Base-by-base conservation (phyloP, 1,140 invertebrate species). In the Diachasmimorpha longicaudata region DNA sequence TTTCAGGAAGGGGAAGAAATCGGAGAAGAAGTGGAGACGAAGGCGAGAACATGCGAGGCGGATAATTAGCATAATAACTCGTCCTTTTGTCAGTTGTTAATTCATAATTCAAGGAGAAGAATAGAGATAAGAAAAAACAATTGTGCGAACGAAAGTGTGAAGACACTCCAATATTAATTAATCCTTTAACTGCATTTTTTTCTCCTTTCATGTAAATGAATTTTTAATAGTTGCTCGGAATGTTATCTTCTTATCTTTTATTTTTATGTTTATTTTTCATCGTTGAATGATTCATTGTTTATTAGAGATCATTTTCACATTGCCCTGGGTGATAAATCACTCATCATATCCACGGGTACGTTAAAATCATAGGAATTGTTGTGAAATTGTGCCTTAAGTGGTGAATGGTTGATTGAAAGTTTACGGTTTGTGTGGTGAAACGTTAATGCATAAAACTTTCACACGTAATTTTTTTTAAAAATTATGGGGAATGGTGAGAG, bases 1-100 rank as follows among this genome's bases (percentile, higher is more conserved):
- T 85, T 83, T 71, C 80, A 86, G 85, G 85, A 36, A 83, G 85
- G 63, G 84, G 84, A 58, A 84, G 85, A 69, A 82, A 81, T 79
- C 78, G 83, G 55, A 81, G 84, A 75, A 84, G 84, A 78, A 84
- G 79, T 75, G 82, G 79, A 63, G 80, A 84, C 76, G 85, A 86
- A 71, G 76, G 75, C 48, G 82, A 83, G 72, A 82, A 85, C 67
- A 78, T 85, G 48, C 78, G 82, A 82, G 79, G 76, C 72, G 79
- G 82, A 21, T 84, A 83, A 79, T 58, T 52, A 4, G 9, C 39
- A 72, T 52, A 31, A 46, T 13, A n/a, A 11, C 23, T 67, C 21
- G n/a, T 11, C 19, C 55, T 58, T 31, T 25, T n/a, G 4, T 52
- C 48, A n/a, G 1, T 16, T 52, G 48, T n/a, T 52, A 4, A 52